Base-by-base conservation (phyloP, 2,797 vertebrate genomes). In the Sciaenops ocellatus region DNA sequence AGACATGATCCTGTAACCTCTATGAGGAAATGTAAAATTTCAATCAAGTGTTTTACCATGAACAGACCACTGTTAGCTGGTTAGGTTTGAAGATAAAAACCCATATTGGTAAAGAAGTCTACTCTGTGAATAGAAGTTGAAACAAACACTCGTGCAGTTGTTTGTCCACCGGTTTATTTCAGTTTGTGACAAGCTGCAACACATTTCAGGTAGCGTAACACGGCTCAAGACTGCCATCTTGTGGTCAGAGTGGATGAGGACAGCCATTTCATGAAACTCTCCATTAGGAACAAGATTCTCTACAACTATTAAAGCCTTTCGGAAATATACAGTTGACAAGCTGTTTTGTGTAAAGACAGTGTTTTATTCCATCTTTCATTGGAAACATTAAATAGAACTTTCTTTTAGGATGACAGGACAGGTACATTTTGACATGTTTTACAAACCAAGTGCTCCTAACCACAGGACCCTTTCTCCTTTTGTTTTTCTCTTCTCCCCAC, bases 371-470 rank as follows among this genome's bases (percentile, higher is more conserved):
- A 93, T 88, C 86, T 90, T 90, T 83, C 77, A 84, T 89, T 83
- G 90, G 90, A 93, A 94, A 95, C 94, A 94, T 96, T 96, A 96
- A 95, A 95, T 96, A 96, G 55, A 95, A 94, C 90, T 92, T 92
- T 91, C 55, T 91, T 88, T 93, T 80, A 91, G 81, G 89, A 93
- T 92, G 90, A 94, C 88, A 76, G 83, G 84, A 95, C 92, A 59
- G 88, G 73, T 91, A 94, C 78, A 95, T 93, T 90, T 87, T 86
- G 88, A 94, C 93, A 93, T 90, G 89, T 93, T 86, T 95, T 94
- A 95, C 91, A 95, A 95, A 94, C 89, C 93, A 95, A 95, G 94
- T 94, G 94, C 94, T 94, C 85, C 88, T 77, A 89, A 85, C 76
- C 48, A 51, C 68, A 82, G 65, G 50, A 89, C 78, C 78, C 54